Evolutionary conservation across 23 tunicate species (phyloP), one percentile per base, ranked within the genome.

Genomic region (Ciona savignyi): DNA sequence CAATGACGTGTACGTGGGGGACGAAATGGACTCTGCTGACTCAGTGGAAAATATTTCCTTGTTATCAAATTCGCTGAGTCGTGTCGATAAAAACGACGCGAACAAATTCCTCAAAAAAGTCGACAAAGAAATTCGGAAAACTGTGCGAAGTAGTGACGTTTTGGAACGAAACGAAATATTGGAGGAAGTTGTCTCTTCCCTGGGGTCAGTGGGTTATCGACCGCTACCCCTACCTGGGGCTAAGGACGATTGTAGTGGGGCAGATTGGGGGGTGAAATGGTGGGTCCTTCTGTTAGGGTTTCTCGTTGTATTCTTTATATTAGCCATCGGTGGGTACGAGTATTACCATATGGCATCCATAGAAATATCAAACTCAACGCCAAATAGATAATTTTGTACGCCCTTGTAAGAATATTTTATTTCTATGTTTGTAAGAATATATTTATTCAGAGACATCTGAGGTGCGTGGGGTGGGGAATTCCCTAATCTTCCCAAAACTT

Each of bases 121-220:
- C 35, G 96, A 88, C 71, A 88, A 88, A 77, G 96, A 88, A 77
- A 88, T 88, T 27, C 79, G 96, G 24, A 88, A 82, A 77, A 88
- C 96, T 34, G 81, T 88, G 22, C 80, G 72, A 70, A 82, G 77
- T 34, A 85, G 66, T 60, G 96, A 88, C 48, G 69, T 62, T 2
- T 42, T 88, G 22, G 96, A 88, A 49, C 34, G 66, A 29, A 88
- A 88, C 65, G 88, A 91, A 66, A 72, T 67, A 65, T 70, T 91
- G 23, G 76, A 91, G 30, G 97, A 91, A 70, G 97, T 91, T 2
- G 84, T 91, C 4, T 91, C 97, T 1, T 84, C 97, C 23, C 60
- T 86, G 9, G 85, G 85, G 20, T 86, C 93, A 19, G 75, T 85
- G 19, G 93, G 89, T 6, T 91, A 79, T 72, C 75, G 80, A 27